Conservation (phyloP, 1,140 invertebrate genomes). For the Cydia strobilella region DNA sequence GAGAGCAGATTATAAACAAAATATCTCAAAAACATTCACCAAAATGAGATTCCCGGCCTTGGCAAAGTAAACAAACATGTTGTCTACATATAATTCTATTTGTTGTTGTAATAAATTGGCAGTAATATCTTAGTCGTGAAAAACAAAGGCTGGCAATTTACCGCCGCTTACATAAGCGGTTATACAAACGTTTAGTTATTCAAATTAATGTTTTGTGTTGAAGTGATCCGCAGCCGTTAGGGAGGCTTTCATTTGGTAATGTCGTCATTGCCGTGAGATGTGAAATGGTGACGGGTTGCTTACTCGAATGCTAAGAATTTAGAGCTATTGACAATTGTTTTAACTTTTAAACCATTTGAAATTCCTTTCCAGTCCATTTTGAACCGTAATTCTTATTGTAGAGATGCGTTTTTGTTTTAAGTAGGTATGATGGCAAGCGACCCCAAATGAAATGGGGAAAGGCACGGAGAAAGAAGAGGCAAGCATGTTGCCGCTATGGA, state of each 20-base stretch:
- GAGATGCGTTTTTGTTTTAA: no score
- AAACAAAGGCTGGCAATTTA: slow-evolving; percentile 24
- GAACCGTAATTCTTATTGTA: no score
- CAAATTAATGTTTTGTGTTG: slow-evolving; percentile 29
- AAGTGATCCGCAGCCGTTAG: background rate
- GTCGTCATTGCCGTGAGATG: slow-evolving; percentile 2
- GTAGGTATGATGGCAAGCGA: no score
- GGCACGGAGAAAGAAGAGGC: no score
- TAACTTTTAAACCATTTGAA: no score
- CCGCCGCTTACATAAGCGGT: slow-evolving; percentile 17
- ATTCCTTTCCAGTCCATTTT: no score
- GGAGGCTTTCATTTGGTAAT: slow-evolving; percentile 22
- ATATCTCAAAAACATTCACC: background rate
- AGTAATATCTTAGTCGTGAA: slow-evolving; percentile 31
- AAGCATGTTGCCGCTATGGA: no score
- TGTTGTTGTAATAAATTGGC: slow-evolving; percentile 28
- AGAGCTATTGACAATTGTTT: no score
- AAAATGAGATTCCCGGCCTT: background rate
- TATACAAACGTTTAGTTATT: slow-evolving; percentile 24
- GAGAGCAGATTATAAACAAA: background rate
- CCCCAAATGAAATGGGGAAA: no score
- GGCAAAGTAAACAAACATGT: slow-evolving; percentile 12
- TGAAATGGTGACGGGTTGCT: background rate
- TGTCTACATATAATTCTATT: slow-evolving; percentile 23
- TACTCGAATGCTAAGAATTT: background rate